Evolutionary conservation across 2,113 vertebrate genomes (phyloP).

Genomic region (Oceanites oceanicus): DNA sequence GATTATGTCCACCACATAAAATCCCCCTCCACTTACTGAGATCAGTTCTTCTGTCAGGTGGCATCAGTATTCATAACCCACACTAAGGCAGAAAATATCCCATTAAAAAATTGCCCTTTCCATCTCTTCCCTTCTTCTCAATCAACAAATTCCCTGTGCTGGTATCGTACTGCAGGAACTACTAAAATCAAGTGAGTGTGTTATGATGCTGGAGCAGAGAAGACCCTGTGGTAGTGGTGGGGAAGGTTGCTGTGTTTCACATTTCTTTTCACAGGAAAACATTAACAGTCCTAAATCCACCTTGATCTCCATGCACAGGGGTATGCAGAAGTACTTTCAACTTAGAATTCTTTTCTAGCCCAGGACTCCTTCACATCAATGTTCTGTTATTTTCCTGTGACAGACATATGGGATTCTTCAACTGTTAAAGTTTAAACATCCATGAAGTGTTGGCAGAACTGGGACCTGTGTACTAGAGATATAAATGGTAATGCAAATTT

Average conservation of each 20-base stretch:
- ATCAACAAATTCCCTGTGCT: not conserved
- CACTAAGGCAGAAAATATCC: not conserved
- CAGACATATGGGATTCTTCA: not conserved
- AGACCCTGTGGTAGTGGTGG: not conserved
- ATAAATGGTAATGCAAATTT: not conserved
- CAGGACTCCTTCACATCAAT: not conserved
- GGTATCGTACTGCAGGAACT: not conserved
- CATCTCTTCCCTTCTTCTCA: not conserved
- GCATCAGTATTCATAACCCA: not conserved
- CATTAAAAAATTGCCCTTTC: not conserved
- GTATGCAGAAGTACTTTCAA: not conserved
- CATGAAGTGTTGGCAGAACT: not conserved
- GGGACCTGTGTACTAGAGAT: not conserved
- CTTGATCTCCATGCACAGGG: not conserved
- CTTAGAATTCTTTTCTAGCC: not conserved
- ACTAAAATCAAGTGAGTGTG: not conserved
- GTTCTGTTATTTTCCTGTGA: not conserved
- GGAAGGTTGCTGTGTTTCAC: not conserved
- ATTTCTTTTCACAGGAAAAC: not conserved
- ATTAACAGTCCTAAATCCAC: not conserved
- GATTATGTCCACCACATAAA: not conserved
- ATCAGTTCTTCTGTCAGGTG: not conserved
- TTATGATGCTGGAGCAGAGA: not conserved
- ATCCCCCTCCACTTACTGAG: not conserved
- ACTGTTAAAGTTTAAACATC: not conserved